Conservation (phyloP, 1,140 invertebrate species). For the Lordiphosa collinella region DNA sequence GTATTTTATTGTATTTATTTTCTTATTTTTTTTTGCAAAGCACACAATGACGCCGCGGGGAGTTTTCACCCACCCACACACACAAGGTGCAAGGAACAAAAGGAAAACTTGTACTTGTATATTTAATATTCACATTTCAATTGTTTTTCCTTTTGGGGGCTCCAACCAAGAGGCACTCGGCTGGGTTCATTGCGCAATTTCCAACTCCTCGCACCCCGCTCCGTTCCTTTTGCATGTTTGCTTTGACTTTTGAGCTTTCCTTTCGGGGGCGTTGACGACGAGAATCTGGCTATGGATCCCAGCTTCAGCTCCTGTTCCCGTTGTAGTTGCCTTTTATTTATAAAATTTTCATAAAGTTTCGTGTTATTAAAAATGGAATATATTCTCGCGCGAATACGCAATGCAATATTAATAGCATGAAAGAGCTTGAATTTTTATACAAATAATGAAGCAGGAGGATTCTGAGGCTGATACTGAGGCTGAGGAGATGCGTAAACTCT, state of each 20-base stretch:
- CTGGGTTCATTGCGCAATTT: constrained; percentile 44
- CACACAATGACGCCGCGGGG: constrained; percentile 67
- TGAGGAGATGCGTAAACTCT: neutral
- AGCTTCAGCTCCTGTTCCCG: constrained; percentile 1
- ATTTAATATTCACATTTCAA: constrained; percentile 75
- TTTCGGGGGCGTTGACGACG: constrained; percentile 15
- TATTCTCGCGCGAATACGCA: constrained; percentile 64
- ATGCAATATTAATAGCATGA: constrained; percentile 66
- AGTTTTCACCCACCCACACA: constrained; percentile 25
- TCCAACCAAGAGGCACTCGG: constrained; percentile 6
- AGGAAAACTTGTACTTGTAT: constrained; percentile 59
- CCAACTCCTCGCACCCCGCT: neutral
- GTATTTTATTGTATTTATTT: constrained; percentile 26
- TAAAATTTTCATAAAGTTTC: constrained; percentile 70
- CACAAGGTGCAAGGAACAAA: constrained; percentile 6
- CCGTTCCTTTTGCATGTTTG: constrained; percentile 38
- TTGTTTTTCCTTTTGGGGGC: constrained; percentile 43
- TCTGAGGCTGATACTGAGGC: neutral
- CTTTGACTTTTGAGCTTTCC: constrained; percentile 55
- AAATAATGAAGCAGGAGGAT: constrained; percentile 5
- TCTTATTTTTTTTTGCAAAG: constrained; percentile 35
- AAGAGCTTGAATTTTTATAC: constrained; percentile 57
- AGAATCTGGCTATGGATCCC: constrained; percentile 2
- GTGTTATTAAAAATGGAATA: constrained; percentile 74
- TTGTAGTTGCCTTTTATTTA: constrained; percentile 46